Percentiles rank a stretch among this genome's conserved stretches.
Evolutionary conservation across 2,888 invertebrate genomes (phyloP).

Genomic region (Automeris io): DNA sequence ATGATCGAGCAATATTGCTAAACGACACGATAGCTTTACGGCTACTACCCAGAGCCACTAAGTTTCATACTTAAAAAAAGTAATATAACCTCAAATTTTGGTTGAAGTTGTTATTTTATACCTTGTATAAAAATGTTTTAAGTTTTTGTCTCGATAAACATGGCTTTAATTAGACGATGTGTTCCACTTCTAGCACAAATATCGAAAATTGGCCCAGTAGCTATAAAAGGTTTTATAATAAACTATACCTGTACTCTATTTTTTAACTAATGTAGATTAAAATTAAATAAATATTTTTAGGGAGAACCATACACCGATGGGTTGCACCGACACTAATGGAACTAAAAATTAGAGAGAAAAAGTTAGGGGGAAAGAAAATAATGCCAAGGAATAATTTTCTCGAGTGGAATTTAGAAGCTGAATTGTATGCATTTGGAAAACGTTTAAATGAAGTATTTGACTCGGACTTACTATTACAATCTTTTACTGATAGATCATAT

Average conservation of each 20-base stretch:
- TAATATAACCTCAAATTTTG: constrained; percentile 5
- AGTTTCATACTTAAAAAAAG: not conserved
- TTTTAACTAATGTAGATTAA: not conserved
- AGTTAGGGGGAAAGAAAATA: constrained; percentile 73
- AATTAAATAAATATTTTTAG: constrained; percentile 20
- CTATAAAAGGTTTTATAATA: constrained; percentile 37
- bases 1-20: too few relatives aligned
- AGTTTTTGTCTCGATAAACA: constrained; percentile 25
- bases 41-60: too few relatives aligned
- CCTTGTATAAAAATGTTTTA: too few relatives aligned
- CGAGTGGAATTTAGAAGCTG: constrained; percentile 94
- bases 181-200: constrained; percentile 38
- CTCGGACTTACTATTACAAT: constrained; percentile 80
- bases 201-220: constrained; percentile 30
- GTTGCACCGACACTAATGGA: constrained; percentile 82
- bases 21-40: too few relatives aligned
- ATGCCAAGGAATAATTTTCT: constrained; percentile 78
- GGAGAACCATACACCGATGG: constrained; percentile 76
- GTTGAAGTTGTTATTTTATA: too few relatives aligned
- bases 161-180: constrained; percentile 53
- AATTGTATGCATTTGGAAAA: constrained; percentile 91
- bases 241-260: not conserved
- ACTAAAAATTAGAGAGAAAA: constrained; percentile 77
- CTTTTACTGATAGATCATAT: constrained; percentile 89
- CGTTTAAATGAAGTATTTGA: constrained; percentile 91